Conservation (phyloP, 2,113 vertebrate genomes). For the Uria aalge region DNA sequence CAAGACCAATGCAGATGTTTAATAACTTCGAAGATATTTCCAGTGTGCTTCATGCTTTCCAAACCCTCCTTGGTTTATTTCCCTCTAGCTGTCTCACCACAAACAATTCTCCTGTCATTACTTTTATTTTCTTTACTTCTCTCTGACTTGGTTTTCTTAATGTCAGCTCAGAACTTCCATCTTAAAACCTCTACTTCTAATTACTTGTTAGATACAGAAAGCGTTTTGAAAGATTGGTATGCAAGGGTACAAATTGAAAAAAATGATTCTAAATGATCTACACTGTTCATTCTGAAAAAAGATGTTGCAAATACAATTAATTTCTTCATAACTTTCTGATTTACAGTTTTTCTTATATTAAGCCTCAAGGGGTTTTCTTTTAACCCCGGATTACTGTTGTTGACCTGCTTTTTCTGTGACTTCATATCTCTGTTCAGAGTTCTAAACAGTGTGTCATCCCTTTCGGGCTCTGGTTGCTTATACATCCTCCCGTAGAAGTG, state of each 20-base stretch:
- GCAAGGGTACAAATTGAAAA: background rate
- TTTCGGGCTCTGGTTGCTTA: background rate
- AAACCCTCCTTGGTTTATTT: background rate
- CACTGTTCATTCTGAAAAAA: background rate
- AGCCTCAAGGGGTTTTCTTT: background rate
- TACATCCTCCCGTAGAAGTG: background rate
- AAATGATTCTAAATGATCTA: background rate
- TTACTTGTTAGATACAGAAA: background rate
- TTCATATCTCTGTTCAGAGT: background rate
- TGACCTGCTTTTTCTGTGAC: background rate
- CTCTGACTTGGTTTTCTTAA: background rate
- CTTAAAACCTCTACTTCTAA: background rate
- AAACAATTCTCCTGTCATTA: background rate
- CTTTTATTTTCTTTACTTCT: background rate
- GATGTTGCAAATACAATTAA: background rate
- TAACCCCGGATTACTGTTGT: background rate
- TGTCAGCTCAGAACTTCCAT: background rate
- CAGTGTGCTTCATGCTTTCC: constrained; percentile 1
- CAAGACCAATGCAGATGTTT: background rate
- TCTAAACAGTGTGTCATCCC: background rate
- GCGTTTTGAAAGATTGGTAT: background rate
- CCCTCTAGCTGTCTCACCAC: background rate
- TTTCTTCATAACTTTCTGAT: background rate
- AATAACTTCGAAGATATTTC: background rate
- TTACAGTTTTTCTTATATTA: background rate